A percentile compares a stretch with the other conserved stretches of the same genome.
Evolutionary conservation across 2,888 invertebrate species (phyloP).

Genomic region (Phyllotreta striolata): DNA sequence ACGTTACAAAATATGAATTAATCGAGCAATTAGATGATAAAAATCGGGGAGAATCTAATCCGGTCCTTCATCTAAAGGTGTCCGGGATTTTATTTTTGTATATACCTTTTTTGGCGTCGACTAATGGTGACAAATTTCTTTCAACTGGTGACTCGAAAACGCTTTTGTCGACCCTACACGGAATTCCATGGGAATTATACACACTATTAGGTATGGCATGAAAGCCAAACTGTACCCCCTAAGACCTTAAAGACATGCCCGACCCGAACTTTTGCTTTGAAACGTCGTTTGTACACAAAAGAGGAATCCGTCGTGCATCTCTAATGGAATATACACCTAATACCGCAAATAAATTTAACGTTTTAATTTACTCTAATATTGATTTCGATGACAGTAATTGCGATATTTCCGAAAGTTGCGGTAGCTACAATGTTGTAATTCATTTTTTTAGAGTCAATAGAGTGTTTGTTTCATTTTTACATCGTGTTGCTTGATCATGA

Average conservation of each 20-base stretch:
- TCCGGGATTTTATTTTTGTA: too few species aligned
- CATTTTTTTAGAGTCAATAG: too few species aligned
- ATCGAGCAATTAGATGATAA: too few species aligned
- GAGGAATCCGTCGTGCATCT: slow-evolving; percentile 17
- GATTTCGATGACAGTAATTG: too few species aligned
- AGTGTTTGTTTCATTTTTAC: too few species aligned
- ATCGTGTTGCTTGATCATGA: too few species aligned
- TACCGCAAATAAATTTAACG: not conserved
- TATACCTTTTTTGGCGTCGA: not conserved
- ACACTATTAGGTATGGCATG: slow-evolving; percentile 26
- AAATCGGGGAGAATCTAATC: too few species aligned
- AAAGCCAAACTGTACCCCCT: slow-evolving; percentile 22
- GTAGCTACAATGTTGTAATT: too few species aligned
- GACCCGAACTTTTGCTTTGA: slow-evolving; percentile 12
- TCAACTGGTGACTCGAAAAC: slow-evolving; percentile 24
- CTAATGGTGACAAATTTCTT: slow-evolving; percentile 33
- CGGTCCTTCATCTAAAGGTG: too few species aligned
- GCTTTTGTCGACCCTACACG: slow-evolving; percentile 24
- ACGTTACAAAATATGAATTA: too few species aligned
- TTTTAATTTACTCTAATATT: too few species aligned
- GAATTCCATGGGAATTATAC: slow-evolving; percentile 32
- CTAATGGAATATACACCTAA: slow-evolving; percentile 9
- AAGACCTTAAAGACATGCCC: slow-evolving; percentile 9
- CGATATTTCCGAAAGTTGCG: too few species aligned
- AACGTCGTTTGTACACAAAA: slow-evolving; percentile 15